A percentile compares a stretch with the other conserved stretches of the same genome.
Conservation (phyloP, 2,888 invertebrate genomes). For the Nudaria mundana region DNA sequence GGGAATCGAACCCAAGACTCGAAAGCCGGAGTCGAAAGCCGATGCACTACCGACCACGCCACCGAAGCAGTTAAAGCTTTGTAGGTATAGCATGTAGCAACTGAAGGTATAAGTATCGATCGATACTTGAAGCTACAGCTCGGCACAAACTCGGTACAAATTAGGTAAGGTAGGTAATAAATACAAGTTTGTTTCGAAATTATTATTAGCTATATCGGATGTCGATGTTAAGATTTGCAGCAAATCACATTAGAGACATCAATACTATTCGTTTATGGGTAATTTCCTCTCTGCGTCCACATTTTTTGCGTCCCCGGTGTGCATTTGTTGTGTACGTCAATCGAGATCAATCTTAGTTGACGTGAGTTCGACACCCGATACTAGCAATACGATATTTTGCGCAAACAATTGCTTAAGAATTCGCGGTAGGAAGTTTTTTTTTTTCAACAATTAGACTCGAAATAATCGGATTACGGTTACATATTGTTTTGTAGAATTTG, state of each 20-base stretch:
- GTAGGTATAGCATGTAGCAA: no score
- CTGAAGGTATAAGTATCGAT: no score
- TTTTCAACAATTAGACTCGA: conserved; percentile 25
- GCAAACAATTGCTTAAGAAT: conserved; percentile 44
- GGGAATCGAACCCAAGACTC: no score
- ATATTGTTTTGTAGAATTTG: no score
- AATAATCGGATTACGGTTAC: conserved; percentile 25
- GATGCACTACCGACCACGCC: no score
- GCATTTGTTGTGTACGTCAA: conserved; percentile 35
- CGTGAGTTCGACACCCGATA: conserved; percentile 55
- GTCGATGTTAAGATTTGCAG: neutral
- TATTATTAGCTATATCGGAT: neutral
- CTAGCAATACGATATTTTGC: conserved; percentile 61
- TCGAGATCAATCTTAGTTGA: conserved; percentile 36
- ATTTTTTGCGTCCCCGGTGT: conserved; percentile 30
- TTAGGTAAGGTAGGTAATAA: no score
- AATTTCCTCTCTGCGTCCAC: conserved; percentile 3
- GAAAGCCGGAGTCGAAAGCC: no score
- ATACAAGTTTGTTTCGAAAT: no score
- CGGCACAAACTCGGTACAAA: no score
- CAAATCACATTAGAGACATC: conserved; percentile 7
- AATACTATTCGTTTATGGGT: conserved; percentile 12
- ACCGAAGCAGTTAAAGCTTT: no score
- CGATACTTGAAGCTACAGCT: no score
- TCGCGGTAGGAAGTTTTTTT: conserved; percentile 72